Evolutionary conservation across 2,113 vertebrate species (phyloP), one percentile per base, ranked within the genome.

Genomic region (Phalacrocorax brasilianus): DNA sequence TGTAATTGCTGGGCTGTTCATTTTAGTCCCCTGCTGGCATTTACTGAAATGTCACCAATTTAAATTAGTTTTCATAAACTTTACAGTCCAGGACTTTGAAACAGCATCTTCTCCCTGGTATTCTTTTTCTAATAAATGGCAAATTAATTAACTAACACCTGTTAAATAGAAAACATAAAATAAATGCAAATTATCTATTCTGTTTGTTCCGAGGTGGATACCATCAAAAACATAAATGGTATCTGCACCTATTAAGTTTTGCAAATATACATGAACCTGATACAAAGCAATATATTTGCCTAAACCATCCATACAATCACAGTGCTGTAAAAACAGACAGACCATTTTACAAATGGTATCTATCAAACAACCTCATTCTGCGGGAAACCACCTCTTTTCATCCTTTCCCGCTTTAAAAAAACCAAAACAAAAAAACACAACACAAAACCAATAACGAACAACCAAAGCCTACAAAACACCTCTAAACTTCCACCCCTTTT

Each of bases 401-500:
- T 16, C 45, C 45, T 18, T 18, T 15, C 45, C 22, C 33, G 19
- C 27, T 28, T 3, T 11, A 19, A 35, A 28, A 45, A 38, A 38
- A 45, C 16, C 28, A 49, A n/a, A 68, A 21, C 14, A 55, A 52
- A 30, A 19, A 45, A 21, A 27, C 3, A 8, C 23, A 24, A 6
- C 26, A 19, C 14, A 6, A 52, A 6, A 10, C 6, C 9, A 38
- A 38, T 38, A 38, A 38, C 38, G 38, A 38, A 38, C 15, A 49
- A 23, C 11, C 49, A 49, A 45, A 45, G 7, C 24, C 52, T 8
- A 26, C 52, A 6, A 10, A 30, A 10, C 24, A 49, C 11, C 12
- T 1, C 2, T 6, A 12, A 45, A 19, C 8, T 19, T 14, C 18
- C 4, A 2, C 1, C 3, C 12, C 8, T 7, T 61, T 38, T 35